These are phyloP conservation scores for Pocillopora grandis DNA, from an alignment of 92 coral and sea anemone genomes.

Conservation along the genomic window DNA sequence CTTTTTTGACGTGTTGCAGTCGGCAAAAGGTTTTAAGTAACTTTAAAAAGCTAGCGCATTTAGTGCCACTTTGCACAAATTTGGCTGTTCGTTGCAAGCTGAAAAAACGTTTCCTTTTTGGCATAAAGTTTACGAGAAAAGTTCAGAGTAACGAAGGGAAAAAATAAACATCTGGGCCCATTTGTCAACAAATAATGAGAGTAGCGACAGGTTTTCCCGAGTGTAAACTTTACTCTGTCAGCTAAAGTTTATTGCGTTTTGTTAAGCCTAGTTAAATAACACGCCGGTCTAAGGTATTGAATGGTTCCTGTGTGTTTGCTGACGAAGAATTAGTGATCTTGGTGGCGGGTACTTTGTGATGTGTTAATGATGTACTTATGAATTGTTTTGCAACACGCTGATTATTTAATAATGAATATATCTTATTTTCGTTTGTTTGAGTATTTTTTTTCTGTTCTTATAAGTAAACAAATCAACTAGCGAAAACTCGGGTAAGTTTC, in stretches of 20 bases:
- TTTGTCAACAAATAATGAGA: not conserved
- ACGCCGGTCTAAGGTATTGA: not conserved
- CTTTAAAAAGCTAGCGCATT: not conserved
- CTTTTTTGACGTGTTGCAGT: not conserved
- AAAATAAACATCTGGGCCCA: not conserved
- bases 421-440: too few species aligned
- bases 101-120: not conserved
- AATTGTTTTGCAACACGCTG: not conserved
- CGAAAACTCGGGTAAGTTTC: too few species aligned
- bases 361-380: constrained; percentile 18
- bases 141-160: not conserved
- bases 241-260: constrained; percentile 2
- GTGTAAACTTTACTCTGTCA: not conserved
- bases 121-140: not conserved
- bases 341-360: not conserved
- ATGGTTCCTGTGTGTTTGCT: constrained; percentile 4
- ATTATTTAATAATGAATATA: not conserved
- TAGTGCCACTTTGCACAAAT: not conserved
- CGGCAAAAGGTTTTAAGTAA: not conserved
- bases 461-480: too few species aligned
- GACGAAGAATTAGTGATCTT: not conserved
- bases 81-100: not conserved
- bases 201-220: constrained; percentile 12
- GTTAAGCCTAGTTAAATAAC: constrained; percentile 10
- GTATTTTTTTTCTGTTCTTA: too few species aligned